phyloP scores from a whole-genome alignment of 2,888 invertebrate genomes.

The Hydropsyche betteni region DNA sequence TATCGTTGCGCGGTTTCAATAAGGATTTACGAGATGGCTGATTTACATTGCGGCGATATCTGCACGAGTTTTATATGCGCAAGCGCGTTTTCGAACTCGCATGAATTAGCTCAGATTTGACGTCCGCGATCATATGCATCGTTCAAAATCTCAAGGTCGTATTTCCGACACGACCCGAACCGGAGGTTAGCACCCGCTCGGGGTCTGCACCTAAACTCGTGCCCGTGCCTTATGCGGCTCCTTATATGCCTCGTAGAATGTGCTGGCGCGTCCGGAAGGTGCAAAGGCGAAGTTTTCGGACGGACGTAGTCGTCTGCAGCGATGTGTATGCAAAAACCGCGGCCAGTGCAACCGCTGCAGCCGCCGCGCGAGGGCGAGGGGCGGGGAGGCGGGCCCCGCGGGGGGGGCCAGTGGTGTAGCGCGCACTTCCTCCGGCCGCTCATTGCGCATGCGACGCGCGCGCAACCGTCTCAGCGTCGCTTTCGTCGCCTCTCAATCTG shows the following conservation, averaged over 20 bases:
- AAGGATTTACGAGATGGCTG: constrained; percentile 41
- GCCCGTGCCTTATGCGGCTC: constrained; percentile 1
- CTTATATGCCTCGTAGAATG: background rate
- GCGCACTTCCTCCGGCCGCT: constrained; percentile 48
- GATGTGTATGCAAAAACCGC: constrained; percentile 37
- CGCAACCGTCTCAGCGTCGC: constrained; percentile 43
- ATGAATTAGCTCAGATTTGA: too few relatives aligned
- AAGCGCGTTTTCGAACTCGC: too few relatives aligned
- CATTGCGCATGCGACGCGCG: constrained; percentile 44
- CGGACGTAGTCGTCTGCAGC: background rate
- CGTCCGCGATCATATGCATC: too few relatives aligned
- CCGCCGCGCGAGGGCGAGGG: constrained; percentile 13
- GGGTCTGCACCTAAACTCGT: background rate
- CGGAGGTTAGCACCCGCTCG: too few relatives aligned
- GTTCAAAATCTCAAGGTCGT: too few relatives aligned
- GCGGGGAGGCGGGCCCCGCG: constrained; percentile 11
- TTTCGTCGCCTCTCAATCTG: constrained; percentile 43
- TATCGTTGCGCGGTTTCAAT: constrained; percentile 42
- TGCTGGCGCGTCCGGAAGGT: constrained; percentile 3
- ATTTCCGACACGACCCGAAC: too few relatives aligned
- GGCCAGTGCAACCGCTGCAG: background rate
- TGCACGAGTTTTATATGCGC: too few relatives aligned
- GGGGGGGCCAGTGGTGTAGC: background rate
- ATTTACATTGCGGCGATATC: too few relatives aligned
- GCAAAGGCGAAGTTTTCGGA: too few relatives aligned